Evolutionary conservation across 1,140 invertebrate genomes (phyloP), one percentile per base, ranked within the genome.

Genomic region (Triops cancriformis): DNA sequence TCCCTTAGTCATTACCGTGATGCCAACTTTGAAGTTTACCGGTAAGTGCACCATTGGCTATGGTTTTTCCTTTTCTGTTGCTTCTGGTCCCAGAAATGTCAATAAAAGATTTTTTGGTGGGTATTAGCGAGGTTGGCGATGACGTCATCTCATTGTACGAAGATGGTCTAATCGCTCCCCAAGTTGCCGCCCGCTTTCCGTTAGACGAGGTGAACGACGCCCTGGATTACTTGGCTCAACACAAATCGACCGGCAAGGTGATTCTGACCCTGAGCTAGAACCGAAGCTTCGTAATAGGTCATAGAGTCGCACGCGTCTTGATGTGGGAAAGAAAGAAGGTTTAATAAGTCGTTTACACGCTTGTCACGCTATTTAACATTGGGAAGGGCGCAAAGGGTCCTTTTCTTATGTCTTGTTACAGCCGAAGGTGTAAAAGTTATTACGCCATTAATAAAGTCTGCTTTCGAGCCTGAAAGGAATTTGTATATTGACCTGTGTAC

Each of bases 191-290:
- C 51, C 82, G 82, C 28, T 88, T 85, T 80, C 81, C 82, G n/a
- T 80, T 88, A 27, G 82, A 85, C 26, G 81, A 88, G 73, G 82
- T 87, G 7, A 87, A 87, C 81, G 83, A 87, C 37, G 87, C 87
- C 23, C 82, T 88, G 14, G 81, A 85, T 76, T 85, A 83, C 81
- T 83, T 87, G 72, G 82, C 84, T 75, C 84, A 86, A 31, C 84
- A 85, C 77, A 86, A 85, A 81, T 85, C 85, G 76, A 86, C 85
- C 26, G 87, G 87, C 72, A 88, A 88, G 84, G 84, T 87, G 64
- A 80, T 88, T 28, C 82, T 88, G 23, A 83, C 85, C 75, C 81
- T 85, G 18, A 80, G 78, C 78, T 84, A 81, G 80, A 76, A 78
- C 18, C 75, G 18, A 79, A 23, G 76, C 73, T 18, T 18, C 27